Base-by-base conservation (phyloP, 2,888 invertebrate species). In the Sphinx pinastri region DNA sequence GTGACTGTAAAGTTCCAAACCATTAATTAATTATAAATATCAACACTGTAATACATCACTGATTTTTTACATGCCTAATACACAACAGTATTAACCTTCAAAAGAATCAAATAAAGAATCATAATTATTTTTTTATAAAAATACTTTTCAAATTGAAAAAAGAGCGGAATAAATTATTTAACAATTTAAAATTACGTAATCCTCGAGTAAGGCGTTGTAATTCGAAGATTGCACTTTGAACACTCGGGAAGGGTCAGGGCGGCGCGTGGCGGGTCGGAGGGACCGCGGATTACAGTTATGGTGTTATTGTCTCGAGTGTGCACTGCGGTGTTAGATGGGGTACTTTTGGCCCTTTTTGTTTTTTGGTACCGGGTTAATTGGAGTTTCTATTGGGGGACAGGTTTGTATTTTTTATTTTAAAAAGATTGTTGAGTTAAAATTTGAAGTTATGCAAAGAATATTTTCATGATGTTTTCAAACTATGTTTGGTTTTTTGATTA, bases 281-380 rank as follows among this genome's bases (percentile, higher is more conserved):
- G 81, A 77, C 77, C 79, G 74, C 77, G 84, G 87, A 84, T 88
- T 88, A 88, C 79, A 79, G 81, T 87, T 79, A 87, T 83, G 77
- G 79, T 82, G 80, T 84, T 82, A 86, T 85, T 87, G 85, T 85
- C 77, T 75, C 74, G 68, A 69, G 69, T 63, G 63, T 52, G 57
- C 71, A 58, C 60, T 68, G 66, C 66, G 45, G 67, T 74, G 71
- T 57, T 51, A 66, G 69, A 38, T 70, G 70, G 70, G 74, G 73
- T 75, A 71, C 76, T 81, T 81, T 80, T 81, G 80, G 79, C 78
- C 81, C 80, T 83, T 77, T 79, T 82, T 76, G 75, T 73, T 72
- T 68, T 77, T 73, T 71, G 69, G 72, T 74, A 74, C 74, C 73
- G 78, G 80, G 81, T 83, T 82, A 82, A 82, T 83, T 81, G 77